Conservation (phyloP, 1,140 invertebrate genomes). For the Diploscapter pachys region DNA sequence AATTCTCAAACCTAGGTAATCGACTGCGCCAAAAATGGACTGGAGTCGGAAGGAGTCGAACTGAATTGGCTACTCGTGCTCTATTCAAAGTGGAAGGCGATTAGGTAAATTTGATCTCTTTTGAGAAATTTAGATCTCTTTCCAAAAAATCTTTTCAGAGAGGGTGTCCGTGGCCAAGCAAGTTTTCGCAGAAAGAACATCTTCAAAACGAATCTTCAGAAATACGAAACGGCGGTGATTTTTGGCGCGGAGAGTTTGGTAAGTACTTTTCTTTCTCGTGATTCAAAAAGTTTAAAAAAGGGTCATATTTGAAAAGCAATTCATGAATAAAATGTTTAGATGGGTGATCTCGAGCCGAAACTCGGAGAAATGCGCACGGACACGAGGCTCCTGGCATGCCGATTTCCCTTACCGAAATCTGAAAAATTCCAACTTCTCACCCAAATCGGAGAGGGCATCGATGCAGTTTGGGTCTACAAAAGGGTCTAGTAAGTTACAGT, state of each 20-base stretch:
- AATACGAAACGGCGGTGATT: conserved; percentile 47
- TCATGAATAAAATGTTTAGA: conserved; percentile 30
- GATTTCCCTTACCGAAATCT: conserved; percentile 50
- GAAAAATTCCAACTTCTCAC: conserved; percentile 18
- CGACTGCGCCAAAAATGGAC: conserved; percentile 47
- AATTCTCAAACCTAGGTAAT: conserved; percentile 37
- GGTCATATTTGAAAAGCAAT: background rate
- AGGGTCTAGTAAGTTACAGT: conserved; percentile 27
- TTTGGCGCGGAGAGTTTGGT: conserved; percentile 56
- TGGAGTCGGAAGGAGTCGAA: conserved; percentile 44
- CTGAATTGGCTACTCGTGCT: conserved; percentile 49
- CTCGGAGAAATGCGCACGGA: conserved; percentile 45
- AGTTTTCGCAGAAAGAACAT: conserved; percentile 33
- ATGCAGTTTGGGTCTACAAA: conserved; percentile 52
- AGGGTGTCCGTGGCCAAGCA: no score
- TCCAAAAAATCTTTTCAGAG: background rate
- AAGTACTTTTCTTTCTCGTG: conserved; percentile 14
- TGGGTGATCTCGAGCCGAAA: conserved; percentile 48
- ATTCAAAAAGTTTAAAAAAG: conserved; percentile 19
- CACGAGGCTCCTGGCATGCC: conserved; percentile 45
- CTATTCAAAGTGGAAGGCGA: conserved; percentile 45
- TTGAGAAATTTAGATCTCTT: background rate
- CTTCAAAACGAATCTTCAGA: conserved; percentile 47
- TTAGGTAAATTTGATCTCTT: background rate
- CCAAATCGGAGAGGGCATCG: conserved; percentile 50